phyloP scores from a whole-genome alignment of 2,113 vertebrate species.

The Pomatostomus ruficeps region DNA sequence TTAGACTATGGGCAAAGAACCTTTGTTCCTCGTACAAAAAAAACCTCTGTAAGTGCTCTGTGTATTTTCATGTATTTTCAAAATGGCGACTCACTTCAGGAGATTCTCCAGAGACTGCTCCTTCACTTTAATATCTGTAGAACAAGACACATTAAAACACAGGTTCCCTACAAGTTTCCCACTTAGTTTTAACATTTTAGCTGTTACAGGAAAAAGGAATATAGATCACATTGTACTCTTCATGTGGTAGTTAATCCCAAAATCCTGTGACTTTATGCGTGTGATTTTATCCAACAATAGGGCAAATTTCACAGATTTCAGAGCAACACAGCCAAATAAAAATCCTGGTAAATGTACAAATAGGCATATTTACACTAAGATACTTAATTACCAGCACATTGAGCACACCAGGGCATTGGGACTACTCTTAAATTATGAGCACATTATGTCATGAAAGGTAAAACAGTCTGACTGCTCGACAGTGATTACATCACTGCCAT shows the following conservation, averaged over 20 bases:
- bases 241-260: not conserved
- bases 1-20: not conserved
- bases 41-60: not conserved
- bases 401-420: not conserved
- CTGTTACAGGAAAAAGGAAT: not conserved
- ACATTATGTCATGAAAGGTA: not conserved
- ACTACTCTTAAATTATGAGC: not conserved
- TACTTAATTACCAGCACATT: not conserved
- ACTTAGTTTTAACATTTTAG: not conserved
- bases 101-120: slow-evolving; percentile 95
- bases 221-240: not conserved
- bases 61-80: not conserved
- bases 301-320: not conserved
- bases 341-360: not conserved
- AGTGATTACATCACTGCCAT: not conserved
- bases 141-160: not conserved
- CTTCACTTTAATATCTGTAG: slow-evolving; percentile 93
- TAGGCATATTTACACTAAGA: not conserved
- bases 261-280: not conserved
- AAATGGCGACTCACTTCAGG: slow-evolving; percentile 82
- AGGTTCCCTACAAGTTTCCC: not conserved
- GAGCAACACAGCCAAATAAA: not conserved
- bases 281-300: not conserved
- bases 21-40: not conserved
- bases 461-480: not conserved